Conservation (phyloP, 2,888 invertebrate species). For the Zhuqinia jingwanae region DNA sequence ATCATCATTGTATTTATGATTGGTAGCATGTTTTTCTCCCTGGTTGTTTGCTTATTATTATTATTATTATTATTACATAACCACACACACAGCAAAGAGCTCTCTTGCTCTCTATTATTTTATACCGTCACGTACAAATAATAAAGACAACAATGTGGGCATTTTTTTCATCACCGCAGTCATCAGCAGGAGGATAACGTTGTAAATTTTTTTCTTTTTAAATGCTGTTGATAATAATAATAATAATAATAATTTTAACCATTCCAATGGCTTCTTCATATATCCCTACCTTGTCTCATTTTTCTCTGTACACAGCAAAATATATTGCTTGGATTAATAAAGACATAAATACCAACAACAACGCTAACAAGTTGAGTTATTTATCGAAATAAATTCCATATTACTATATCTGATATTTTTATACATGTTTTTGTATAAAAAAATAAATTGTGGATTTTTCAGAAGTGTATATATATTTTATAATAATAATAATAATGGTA, state of each 20-base stretch:
- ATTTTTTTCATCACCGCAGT: slow-evolving; percentile 24
- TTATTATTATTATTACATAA: slow-evolving; percentile 5
- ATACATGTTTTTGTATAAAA: no score
- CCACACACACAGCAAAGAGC: background rate
- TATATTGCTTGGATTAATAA: no score
- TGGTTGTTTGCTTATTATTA: no score
- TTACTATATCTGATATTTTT: background rate
- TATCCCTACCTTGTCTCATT: background rate
- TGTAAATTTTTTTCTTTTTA: no score
- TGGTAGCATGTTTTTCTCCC: no score
- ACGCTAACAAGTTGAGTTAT: no score
- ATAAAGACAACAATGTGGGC: slow-evolving; percentile 47
- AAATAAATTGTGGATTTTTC: background rate
- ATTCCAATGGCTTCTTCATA: slow-evolving; percentile 57
- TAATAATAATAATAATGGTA: background rate
- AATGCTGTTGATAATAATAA: background rate
- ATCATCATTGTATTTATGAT: no score
- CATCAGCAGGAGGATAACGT: no score
- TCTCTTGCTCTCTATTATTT: slow-evolving; percentile 14
- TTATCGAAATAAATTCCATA: no score
- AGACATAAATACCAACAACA: no score
- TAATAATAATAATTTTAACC: slow-evolving; percentile 7
- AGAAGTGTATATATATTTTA: background rate
- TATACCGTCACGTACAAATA: slow-evolving; percentile 56
- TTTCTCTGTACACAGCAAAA: no score